Percentiles rank a stretch among this genome's conserved stretches.
phyloP scores from a whole-genome alignment of 2,888 invertebrate species.

The Griposia aprilina region DNA sequence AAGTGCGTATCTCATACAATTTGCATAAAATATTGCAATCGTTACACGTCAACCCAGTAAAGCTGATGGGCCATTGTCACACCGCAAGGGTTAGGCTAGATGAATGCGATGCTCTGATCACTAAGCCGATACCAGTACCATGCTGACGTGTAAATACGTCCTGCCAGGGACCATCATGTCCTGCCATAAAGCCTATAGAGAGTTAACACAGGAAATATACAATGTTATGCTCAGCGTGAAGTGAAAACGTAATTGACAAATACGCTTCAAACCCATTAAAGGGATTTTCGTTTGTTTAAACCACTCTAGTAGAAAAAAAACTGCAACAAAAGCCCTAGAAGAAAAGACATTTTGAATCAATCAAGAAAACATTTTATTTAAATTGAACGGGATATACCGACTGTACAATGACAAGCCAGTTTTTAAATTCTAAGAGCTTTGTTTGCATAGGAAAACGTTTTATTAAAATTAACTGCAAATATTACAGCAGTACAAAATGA shows the following conservation, averaged over 20 bases:
- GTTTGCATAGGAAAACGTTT: constrained; percentile 19
- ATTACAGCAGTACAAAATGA: constrained; percentile 19
- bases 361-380: neutral
- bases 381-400: neutral
- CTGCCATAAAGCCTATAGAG: constrained; percentile 59
- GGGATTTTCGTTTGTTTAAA: neutral
- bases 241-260: constrained; percentile 16
- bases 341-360: constrained; percentile 5
- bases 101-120: constrained; percentile 81
- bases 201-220: constrained; percentile 57
- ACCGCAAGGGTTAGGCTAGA: constrained; percentile 84
- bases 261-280: constrained; percentile 12
- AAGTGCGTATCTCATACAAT: constrained; percentile 64
- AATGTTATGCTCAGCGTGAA: constrained; percentile 45
- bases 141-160: constrained; percentile 80
- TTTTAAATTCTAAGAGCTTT: constrained; percentile 3
- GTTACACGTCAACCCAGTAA: constrained; percentile 74
- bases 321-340: too few relatives aligned
- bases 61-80: constrained; percentile 82
- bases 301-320: neutral
- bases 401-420: neutral
- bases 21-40: constrained; percentile 82
- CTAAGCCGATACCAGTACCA: constrained; percentile 77
- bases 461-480: constrained; percentile 39
- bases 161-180: constrained; percentile 60